Conservation (phyloP, 2,888 invertebrate species). For the Thera obeliscata region DNA sequence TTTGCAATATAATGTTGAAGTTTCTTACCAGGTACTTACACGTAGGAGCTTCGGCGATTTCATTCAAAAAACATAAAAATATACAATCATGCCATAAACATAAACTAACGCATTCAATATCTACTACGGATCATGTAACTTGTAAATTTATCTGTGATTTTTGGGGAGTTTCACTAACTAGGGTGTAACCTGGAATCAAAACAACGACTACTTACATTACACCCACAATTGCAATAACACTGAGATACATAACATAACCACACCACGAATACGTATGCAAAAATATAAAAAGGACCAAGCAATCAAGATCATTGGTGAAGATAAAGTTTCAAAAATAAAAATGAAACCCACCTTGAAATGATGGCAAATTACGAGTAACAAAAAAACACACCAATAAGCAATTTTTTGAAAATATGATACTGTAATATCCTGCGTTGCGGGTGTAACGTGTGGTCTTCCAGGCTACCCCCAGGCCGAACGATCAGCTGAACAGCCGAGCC, state of each 20-base stretch:
- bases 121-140: conserved; percentile 58
- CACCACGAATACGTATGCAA: conserved; percentile 74
- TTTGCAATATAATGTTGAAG: background rate
- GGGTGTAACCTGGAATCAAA: conserved; percentile 83
- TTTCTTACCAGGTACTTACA: conserved; percentile 44
- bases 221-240: conserved; percentile 72
- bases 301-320: conserved; percentile 60
- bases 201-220: conserved; percentile 80
- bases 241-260: conserved; percentile 66
- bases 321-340: conserved; percentile 65
- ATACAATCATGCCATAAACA: conserved; percentile 77
- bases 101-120: conserved; percentile 71
- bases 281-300: conserved; percentile 65
- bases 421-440: conserved; percentile 80
- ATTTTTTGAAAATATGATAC: conserved; percentile 78
- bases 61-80: conserved; percentile 47
- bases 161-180: conserved; percentile 58
- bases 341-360: conserved; percentile 68
- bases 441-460: conserved; percentile 82
- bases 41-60: conserved; percentile 30
- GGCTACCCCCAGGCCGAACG: conserved; percentile 78
- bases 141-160: conserved; percentile 84
- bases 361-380: conserved; percentile 56
- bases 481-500: conserved; percentile 71
- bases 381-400: conserved; percentile 82